Evolutionary conservation across 2,113 vertebrate genomes (phyloP).

Genomic region (Malurus alboscapulatus): DNA sequence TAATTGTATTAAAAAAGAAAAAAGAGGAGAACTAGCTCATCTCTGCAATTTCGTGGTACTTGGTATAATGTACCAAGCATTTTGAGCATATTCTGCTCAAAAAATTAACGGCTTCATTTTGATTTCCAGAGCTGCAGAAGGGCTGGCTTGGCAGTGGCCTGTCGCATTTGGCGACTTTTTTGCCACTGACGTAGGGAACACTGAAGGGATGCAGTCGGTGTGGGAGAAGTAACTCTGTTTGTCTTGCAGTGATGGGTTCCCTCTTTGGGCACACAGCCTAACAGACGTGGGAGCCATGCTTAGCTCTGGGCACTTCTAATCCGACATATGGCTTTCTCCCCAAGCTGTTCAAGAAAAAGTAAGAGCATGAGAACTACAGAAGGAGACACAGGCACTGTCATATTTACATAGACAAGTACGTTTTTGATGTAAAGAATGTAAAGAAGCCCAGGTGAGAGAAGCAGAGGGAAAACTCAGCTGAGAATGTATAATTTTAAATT

Average conservation of each 20-base stretch:
- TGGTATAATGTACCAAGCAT: background rate
- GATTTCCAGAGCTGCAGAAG: background rate
- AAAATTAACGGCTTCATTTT: slow-evolving; percentile 17
- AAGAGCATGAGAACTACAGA: background rate
- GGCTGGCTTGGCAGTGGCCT: background rate
- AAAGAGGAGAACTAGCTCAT: slow-evolving; percentile 16
- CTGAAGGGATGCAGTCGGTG: background rate
- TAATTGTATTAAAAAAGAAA: slow-evolving; percentile 11
- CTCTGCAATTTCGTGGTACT: slow-evolving; percentile 3
- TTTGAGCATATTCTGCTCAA: background rate
- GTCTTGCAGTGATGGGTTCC: background rate
- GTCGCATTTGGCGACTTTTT: background rate
- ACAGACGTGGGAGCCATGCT: background rate
- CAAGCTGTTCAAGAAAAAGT: background rate
- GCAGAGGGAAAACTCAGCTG: background rate
- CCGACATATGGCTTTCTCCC: background rate
- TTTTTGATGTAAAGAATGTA: background rate
- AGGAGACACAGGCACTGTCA: background rate
- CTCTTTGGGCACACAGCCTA: background rate
- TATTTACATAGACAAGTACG: background rate
- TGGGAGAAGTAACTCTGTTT: background rate
- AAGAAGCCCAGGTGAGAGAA: background rate
- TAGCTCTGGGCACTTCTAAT: background rate
- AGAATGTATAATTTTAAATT: background rate
- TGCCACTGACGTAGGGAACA: background rate